A percentile compares a stretch with the other conserved stretches of the same genome.
phyloP scores from a whole-genome alignment of 2,888 invertebrate species.

The Tineola bisselliella region DNA sequence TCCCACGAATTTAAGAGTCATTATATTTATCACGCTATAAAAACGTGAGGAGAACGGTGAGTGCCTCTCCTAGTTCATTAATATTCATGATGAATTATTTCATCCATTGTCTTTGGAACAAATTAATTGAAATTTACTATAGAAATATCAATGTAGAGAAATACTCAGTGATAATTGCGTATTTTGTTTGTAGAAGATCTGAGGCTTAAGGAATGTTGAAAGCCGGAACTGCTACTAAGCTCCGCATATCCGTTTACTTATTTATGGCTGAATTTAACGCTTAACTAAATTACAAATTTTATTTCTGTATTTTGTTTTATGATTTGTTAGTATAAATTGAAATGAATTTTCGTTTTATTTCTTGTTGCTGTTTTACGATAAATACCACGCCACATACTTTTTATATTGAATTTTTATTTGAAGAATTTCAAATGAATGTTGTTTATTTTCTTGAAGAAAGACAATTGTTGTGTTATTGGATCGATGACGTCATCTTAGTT shows the following conservation, averaged over 20 bases:
- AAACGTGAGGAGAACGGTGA: slow-evolving; percentile 40
- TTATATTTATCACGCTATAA: slow-evolving; percentile 50
- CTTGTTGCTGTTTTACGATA: too few species aligned
- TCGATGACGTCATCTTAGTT: background rate
- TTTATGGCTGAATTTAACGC: background rate
- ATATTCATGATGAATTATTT: slow-evolving; percentile 60
- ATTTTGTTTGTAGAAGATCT: too few species aligned
- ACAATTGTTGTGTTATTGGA: background rate
- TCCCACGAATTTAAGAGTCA: slow-evolving; percentile 31
- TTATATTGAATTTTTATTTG: too few species aligned
- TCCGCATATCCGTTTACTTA: background rate
- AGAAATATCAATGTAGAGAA: background rate
- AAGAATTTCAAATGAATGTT: background rate
- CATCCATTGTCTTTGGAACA: slow-evolving; percentile 46
- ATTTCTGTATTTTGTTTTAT: background rate
- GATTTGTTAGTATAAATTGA: background rate
- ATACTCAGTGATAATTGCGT: background rate
- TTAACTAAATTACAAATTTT: background rate
- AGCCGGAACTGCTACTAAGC: background rate
- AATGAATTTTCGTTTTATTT: background rate
- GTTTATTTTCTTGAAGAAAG: background rate
- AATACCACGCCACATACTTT: too few species aligned
- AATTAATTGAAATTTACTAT: slow-evolving; percentile 35
- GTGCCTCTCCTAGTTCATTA: slow-evolving; percentile 51
- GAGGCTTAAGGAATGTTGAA: background rate